Evolutionary conservation across 64 coral and sea anemone species (phyloP).

Genomic region (Pocillopora damicornis): DNA sequence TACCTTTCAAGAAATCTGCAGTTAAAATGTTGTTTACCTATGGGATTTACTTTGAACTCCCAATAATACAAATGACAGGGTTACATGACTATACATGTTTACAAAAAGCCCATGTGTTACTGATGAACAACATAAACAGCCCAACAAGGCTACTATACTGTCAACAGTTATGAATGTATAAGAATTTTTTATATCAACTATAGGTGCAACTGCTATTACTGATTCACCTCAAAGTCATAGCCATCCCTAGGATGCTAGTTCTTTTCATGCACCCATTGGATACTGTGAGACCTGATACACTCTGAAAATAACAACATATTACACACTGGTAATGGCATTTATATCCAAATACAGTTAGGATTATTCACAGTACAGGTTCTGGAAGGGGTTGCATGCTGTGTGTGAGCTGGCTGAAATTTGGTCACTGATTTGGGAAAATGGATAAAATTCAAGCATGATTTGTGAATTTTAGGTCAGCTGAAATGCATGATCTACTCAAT

Average conservation of each 20-base stretch:
- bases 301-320: slow-evolving; percentile 40
- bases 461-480: neutral
- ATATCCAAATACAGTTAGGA: neutral
- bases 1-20: too few relatives aligned
- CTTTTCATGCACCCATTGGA: slow-evolving; percentile 46
- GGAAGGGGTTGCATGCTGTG: neutral
- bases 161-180: neutral
- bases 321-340: neutral
- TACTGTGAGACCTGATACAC: slow-evolving; percentile 37
- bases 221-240: neutral
- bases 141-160: neutral
- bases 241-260: neutral
- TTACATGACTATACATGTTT: neutral
- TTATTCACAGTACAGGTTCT: neutral
- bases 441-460: neutral
- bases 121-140: neutral
- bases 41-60: neutral
- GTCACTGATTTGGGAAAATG: neutral
- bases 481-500: neutral
- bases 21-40: neutral
- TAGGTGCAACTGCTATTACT: neutral
- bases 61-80: neutral
- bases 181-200: neutral
- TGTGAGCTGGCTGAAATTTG: neutral
- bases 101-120: neutral